These are phyloP conservation scores for Arenaria interpres DNA, from an alignment of 2,113 vertebrate genomes.

Conservation along the genomic window DNA sequence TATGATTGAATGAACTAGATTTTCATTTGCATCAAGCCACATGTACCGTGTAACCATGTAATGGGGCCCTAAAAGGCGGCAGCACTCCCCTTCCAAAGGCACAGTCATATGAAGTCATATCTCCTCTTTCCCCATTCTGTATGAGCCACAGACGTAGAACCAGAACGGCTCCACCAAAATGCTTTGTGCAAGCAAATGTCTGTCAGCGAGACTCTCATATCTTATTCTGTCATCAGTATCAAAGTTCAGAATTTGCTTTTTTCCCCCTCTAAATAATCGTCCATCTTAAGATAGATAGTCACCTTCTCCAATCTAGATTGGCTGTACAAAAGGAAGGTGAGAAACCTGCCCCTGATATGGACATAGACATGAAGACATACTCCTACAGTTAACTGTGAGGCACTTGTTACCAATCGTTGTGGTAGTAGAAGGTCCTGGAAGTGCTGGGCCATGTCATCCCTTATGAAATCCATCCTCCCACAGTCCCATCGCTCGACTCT, in stretches of 20 bases:
- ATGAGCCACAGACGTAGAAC: neutral
- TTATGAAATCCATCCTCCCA: constrained; percentile 28
- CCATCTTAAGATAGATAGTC: neutral
- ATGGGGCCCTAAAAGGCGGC: neutral
- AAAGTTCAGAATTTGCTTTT: neutral
- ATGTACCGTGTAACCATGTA: neutral
- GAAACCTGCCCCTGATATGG: neutral
- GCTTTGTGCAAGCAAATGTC: neutral
- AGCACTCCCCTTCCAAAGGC: neutral
- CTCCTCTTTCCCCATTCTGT: neutral
- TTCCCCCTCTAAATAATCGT: rapidly evolving
- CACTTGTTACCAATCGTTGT: neutral
- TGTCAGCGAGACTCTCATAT: neutral
- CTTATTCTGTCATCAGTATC: neutral
- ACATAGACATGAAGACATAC: neutral
- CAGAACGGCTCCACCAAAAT: neutral
- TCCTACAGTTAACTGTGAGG: neutral
- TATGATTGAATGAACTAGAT: neutral
- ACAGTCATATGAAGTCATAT: neutral
- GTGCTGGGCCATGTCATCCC: neutral
- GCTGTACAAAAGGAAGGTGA: neutral
- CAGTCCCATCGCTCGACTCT: constrained; percentile 21
- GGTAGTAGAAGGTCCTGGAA: neutral
- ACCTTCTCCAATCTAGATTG: neutral
- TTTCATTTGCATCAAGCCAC: neutral